phyloP scores from a whole-genome alignment of 2,888 invertebrate species.

The Tiphia femorata region DNA sequence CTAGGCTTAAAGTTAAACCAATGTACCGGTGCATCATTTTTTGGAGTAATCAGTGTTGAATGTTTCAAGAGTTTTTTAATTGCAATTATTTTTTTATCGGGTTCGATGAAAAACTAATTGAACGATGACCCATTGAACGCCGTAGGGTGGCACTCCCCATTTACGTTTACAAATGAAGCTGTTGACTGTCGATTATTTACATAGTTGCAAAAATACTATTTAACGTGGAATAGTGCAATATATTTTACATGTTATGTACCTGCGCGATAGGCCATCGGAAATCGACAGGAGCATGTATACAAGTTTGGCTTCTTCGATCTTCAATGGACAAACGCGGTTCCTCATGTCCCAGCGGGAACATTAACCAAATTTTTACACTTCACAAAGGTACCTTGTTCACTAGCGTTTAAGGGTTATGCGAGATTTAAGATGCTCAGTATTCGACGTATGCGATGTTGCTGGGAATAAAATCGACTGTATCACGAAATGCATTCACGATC shows the following conservation, averaged over 20 bases:
- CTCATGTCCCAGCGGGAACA: neutral
- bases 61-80: no score
- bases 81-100: no score
- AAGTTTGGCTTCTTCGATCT: no score
- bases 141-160: no score
- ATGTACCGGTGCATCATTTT: no score
- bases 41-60: no score
- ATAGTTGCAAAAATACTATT: no score
- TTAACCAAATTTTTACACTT: slow-evolving; percentile 59
- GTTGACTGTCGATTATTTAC: neutral
- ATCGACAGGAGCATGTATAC: no score
- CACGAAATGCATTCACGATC: neutral
- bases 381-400: slow-evolving; percentile 63
- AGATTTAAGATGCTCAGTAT: slow-evolving; percentile 14
- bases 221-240: slow-evolving; percentile 42
- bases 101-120: no score
- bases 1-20: slow-evolving; percentile 23
- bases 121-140: no score
- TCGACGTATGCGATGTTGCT: no score
- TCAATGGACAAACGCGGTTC: neutral
- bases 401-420: slow-evolving; percentile 39
- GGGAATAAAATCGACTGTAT: slow-evolving; percentile 21
- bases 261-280: slow-evolving; percentile 14
- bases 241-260: slow-evolving; percentile 19
- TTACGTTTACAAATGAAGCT: no score